phyloP scores from a whole-genome alignment of 2,888 invertebrate genomes.

The Amiota communis region DNA sequence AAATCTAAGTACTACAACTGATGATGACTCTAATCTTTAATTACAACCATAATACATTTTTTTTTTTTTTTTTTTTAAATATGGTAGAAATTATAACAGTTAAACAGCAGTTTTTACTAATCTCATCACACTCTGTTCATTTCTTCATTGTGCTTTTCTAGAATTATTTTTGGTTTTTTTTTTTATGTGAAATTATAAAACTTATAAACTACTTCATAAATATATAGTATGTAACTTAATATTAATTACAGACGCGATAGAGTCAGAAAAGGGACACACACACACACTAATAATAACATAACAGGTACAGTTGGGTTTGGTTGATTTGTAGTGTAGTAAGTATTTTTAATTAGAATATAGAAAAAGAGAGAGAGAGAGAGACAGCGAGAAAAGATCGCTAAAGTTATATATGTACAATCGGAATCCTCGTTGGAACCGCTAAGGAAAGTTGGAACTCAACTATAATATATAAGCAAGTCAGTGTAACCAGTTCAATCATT shows the following conservation, averaged over 20 bases:
- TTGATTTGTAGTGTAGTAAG: constrained; percentile 16
- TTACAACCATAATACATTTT: no score
- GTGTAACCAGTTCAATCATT: no score
- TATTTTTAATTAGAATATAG: background rate
- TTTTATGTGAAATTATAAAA: constrained; percentile 39
- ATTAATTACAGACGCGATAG: no score
- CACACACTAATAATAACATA: background rate
- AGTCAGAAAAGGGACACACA: no score
- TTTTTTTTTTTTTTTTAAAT: no score
- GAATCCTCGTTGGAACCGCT: constrained; percentile 4
- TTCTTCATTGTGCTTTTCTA: constrained; percentile 10
- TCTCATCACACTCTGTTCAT: background rate
- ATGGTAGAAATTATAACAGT: background rate
- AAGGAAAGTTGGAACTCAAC: no score
- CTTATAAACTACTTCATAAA: constrained; percentile 33
- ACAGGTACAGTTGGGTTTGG: background rate
- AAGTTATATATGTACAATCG: constrained; percentile 7
- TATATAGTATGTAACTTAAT: no score
- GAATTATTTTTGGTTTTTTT: constrained; percentile 3
- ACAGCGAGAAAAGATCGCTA: no score
- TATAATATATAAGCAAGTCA: no score
- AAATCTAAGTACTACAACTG: no score
- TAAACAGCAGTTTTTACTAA: background rate
- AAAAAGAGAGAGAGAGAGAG: background rate
- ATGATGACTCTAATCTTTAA: no score